Conservation (phyloP, 2,888 invertebrate genomes). For the Nineta flava region DNA sequence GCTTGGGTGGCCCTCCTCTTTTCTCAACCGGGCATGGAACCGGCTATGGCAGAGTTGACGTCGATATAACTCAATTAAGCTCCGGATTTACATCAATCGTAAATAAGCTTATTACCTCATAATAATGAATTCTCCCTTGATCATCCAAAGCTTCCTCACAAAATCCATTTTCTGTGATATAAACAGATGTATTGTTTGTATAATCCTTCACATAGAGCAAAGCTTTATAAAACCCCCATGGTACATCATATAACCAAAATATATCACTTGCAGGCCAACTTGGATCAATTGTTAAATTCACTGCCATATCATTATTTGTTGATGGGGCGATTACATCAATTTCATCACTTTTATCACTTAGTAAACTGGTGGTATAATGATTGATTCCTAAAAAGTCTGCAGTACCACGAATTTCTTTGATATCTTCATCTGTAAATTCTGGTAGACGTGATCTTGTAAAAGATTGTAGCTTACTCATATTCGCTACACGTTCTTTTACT, state of each 20-base stretch:
- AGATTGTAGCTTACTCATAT: constrained; percentile 39
- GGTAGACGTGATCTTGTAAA: constrained; percentile 44
- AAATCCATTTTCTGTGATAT: constrained; percentile 44
- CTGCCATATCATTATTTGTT: constrained; percentile 43
- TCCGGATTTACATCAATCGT: no score
- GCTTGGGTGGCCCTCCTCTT: no score
- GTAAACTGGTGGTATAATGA: constrained; percentile 46
- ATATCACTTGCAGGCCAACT: constrained; percentile 28
- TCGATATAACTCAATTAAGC: no score
- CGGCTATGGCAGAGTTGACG: no score
- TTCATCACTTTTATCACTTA: constrained; percentile 14
- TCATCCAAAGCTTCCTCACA: constrained; percentile 34
- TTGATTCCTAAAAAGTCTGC: constrained; percentile 62
- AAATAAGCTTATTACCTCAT: no score
- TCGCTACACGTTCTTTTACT: constrained; percentile 41
- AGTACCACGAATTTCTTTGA: constrained; percentile 39
- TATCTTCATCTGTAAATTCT: constrained; percentile 39
- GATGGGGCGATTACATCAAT: constrained; percentile 29
- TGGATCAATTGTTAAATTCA: constrained; percentile 35
- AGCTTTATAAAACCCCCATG: constrained; percentile 39
- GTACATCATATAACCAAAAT: constrained; percentile 24
- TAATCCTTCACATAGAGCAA: constrained; percentile 40
- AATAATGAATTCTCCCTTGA: constrained; percentile 33
- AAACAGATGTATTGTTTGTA: constrained; percentile 38
- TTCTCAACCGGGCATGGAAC: no score